Conservation (phyloP, 2,797 vertebrate genomes). For the Melanitta fusca region DNA sequence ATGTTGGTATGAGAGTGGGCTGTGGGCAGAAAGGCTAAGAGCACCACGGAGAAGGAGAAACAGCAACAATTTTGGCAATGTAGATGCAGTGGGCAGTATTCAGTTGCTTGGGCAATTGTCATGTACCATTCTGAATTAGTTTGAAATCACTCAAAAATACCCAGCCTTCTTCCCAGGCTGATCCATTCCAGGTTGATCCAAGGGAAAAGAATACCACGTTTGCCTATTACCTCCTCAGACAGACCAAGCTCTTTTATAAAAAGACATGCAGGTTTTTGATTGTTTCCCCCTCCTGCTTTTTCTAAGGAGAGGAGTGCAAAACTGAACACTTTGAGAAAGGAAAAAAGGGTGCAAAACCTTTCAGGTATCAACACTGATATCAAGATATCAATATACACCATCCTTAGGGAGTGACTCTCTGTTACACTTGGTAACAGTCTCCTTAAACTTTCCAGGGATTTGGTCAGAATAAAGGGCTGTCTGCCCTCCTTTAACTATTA, state of each 20-base stretch:
- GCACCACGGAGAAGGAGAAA: not conserved
- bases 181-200: not conserved
- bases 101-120: not conserved
- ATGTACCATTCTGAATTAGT: not conserved
- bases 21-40: constrained; percentile 3
- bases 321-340: not conserved
- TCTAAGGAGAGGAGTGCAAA: not conserved
- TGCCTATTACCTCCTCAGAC: not conserved
- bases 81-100: not conserved
- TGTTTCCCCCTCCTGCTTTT: not conserved
- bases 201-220: not conserved
- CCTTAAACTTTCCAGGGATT: not conserved
- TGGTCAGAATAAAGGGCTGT: not conserved
- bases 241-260: not conserved
- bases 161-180: not conserved
- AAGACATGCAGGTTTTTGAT: not conserved
- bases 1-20: not conserved
- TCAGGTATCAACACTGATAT: not conserved
- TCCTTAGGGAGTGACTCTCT: not conserved
- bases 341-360: not conserved
- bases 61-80: not conserved
- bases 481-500: not conserved
- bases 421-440: not conserved
- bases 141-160: not conserved
- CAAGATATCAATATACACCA: not conserved